These are phyloP conservation scores for Pitangus sulphuratus DNA, from an alignment of 2,797 vertebrate genomes.

Conservation along the genomic window DNA sequence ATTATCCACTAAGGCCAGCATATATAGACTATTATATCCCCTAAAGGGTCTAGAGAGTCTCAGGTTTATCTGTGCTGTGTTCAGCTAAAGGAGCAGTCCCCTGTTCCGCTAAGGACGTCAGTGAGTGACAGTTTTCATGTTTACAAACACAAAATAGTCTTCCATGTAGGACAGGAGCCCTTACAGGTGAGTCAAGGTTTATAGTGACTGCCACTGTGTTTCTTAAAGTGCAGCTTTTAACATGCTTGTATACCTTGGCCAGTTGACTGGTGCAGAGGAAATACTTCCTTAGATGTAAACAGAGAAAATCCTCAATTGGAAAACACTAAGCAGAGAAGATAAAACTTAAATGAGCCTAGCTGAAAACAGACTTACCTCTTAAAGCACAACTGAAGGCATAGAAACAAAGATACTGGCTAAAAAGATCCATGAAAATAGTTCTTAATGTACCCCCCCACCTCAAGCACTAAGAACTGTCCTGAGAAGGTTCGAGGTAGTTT, in stretches of 20 bases:
- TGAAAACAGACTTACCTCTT: not conserved
- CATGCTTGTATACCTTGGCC: rapidly evolving
- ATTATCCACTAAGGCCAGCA: not conserved
- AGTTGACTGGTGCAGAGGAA: not conserved
- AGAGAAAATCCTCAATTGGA: not conserved
- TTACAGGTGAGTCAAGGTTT: not conserved
- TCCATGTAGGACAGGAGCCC: not conserved
- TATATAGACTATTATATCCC: not conserved
- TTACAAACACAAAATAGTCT: not conserved
- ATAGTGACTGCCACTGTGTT: not conserved
- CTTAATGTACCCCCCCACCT: not conserved
- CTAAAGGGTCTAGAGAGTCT: too few relatives aligned
- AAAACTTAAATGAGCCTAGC: not conserved
- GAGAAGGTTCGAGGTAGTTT: not conserved
- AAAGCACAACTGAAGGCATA: not conserved
- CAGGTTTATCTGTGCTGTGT: not conserved
- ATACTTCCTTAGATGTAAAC: not conserved
- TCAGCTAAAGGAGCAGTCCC: not conserved
- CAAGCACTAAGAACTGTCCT: not conserved
- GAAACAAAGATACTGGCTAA: not conserved
- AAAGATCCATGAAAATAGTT: not conserved
- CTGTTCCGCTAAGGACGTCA: not conserved
- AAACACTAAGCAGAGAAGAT: not conserved
- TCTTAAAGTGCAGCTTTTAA: not conserved
- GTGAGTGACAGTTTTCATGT: not conserved